Conservation (phyloP, 2,113 vertebrate genomes). For the Psettodes erumei region DNA sequence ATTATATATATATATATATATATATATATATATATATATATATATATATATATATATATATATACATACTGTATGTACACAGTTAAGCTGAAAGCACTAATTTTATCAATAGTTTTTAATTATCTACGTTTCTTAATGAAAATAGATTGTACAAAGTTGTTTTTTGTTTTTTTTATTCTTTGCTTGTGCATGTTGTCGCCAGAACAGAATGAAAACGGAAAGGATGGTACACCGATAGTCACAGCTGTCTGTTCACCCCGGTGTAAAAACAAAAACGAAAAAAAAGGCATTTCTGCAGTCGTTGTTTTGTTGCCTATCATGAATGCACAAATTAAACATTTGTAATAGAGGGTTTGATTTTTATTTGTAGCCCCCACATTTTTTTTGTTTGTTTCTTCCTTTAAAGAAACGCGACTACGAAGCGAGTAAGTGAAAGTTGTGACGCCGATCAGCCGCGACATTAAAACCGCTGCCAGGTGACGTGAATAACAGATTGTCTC, state of each 20-base stretch:
- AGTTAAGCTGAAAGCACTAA: conserved; percentile 96
- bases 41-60: too few relatives aligned
- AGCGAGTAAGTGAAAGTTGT: too few relatives aligned
- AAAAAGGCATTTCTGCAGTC: conserved; percentile 86
- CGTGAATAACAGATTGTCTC: too few relatives aligned
- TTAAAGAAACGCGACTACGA: too few relatives aligned
- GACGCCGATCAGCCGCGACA: too few relatives aligned
- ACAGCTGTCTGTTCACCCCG: conserved; percentile 82
- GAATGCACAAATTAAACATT: conserved; percentile 93
- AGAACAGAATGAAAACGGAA: conserved; percentile 83
- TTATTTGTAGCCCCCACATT: background rate
- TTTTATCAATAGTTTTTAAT: conserved; percentile 91
- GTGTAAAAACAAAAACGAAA: conserved; percentile 72
- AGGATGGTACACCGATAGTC: conserved; percentile 92
- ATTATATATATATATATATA: conserved; percentile 74
- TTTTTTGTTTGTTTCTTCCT: background rate
- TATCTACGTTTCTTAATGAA: conserved; percentile 87
- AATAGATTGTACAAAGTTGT: conserved; percentile 95
- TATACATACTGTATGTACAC: conserved; percentile 82
- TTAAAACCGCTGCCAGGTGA: too few relatives aligned
- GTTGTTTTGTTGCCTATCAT: conserved; percentile 85
- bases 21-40: conserved; percentile 75
- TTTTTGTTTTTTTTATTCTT: conserved; percentile 81
- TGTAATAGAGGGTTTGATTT: conserved; percentile 67
- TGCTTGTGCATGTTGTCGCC: conserved; percentile 91